Conservation (phyloP, 2,888 invertebrate genomes). For the Epiblema foenella region DNA sequence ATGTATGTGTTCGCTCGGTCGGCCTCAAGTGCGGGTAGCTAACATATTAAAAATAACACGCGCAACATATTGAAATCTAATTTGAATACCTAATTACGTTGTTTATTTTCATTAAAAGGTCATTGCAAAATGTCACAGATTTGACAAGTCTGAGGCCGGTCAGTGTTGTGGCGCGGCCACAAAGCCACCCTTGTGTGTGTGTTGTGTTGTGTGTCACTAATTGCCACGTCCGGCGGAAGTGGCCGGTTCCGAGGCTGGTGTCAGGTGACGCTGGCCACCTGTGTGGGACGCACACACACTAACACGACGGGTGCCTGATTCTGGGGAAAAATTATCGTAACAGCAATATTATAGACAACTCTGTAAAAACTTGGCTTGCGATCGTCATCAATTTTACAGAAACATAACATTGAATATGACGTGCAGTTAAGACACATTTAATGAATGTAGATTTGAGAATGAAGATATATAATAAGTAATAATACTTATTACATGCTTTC, state of each 20-base stretch:
- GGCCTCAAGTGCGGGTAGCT: too few relatives aligned
- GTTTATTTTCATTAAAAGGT: slow-evolving; percentile 12
- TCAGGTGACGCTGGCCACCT: slow-evolving; percentile 80
- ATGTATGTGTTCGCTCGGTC: too few relatives aligned
- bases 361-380: background rate
- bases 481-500: too few relatives aligned
- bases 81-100: background rate
- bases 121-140: slow-evolving; percentile 36
- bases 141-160: slow-evolving; percentile 28
- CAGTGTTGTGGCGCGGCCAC: slow-evolving; percentile 37
- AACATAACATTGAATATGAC: too few relatives aligned
- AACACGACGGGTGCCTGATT: slow-evolving; percentile 9
- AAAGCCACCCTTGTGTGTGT: slow-evolving; percentile 50
- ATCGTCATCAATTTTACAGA: too few relatives aligned
- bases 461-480: too few relatives aligned
- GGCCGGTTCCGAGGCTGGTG: slow-evolving; percentile 79
- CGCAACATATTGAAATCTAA: too few relatives aligned
- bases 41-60: too few relatives aligned
- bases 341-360: background rate
- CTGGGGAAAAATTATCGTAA: slow-evolving; percentile 1
- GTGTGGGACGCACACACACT: slow-evolving; percentile 61
- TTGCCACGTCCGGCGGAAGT: slow-evolving; percentile 83
- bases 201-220: slow-evolving; percentile 77
- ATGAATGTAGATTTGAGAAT: too few relatives aligned
- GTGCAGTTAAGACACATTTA: too few relatives aligned